Conservation (phyloP, 2,888 invertebrate species). For the Synergus laeviventris region DNA sequence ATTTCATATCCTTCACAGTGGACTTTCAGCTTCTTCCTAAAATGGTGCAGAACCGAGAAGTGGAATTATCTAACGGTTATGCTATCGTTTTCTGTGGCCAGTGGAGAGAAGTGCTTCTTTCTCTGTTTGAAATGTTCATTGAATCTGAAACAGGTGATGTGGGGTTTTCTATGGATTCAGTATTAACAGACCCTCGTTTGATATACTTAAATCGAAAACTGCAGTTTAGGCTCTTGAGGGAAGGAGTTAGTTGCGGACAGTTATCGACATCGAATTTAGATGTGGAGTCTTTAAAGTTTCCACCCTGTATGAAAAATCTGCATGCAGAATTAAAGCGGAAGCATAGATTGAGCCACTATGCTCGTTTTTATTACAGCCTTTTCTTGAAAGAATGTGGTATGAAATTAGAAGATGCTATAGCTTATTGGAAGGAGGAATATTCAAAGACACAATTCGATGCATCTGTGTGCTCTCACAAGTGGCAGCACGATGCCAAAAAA, state of each 20-base stretch:
- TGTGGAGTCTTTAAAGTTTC: constrained; percentile 76
- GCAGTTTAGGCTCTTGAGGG: constrained; percentile 51
- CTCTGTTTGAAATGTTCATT: constrained; percentile 77
- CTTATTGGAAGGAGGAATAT: constrained; percentile 83
- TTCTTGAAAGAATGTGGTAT: constrained; percentile 86
- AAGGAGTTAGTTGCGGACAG: constrained; percentile 51
- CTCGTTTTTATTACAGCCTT: constrained; percentile 82
- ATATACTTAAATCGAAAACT: constrained; percentile 60
- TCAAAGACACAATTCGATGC: constrained; percentile 75
- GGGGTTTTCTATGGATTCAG: neutral
- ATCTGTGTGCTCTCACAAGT: constrained; percentile 80
- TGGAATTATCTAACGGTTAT: constrained; percentile 78
- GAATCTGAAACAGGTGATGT: constrained; percentile 43
- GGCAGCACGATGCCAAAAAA: constrained; percentile 81
- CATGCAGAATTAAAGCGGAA: constrained; percentile 77
- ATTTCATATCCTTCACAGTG: constrained; percentile 72
- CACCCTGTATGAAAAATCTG: constrained; percentile 83
- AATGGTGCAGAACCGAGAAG: constrained; percentile 78
- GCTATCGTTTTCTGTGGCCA: constrained; percentile 78
- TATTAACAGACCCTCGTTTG: constrained; percentile 64
- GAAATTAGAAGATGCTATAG: constrained; percentile 80
- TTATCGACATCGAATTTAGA: constrained; percentile 75
- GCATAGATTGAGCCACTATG: constrained; percentile 82
- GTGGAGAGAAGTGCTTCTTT: constrained; percentile 78
- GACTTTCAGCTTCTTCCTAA: constrained; percentile 79